phyloP scores from a whole-genome alignment of 2,797 vertebrate species.

The Staurois parvus region DNA sequence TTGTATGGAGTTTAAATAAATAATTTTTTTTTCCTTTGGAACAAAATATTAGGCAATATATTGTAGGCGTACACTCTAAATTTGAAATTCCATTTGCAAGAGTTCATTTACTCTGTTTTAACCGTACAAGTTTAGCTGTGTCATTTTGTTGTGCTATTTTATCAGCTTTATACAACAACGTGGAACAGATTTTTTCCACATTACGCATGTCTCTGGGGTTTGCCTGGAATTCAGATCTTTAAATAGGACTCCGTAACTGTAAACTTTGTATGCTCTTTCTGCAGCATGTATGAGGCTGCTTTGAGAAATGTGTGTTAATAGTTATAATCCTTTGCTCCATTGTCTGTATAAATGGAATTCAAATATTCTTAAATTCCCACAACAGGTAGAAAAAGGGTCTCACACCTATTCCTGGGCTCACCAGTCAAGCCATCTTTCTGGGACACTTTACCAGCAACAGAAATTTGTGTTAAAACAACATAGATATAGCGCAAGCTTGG shows the following conservation, averaged over 20 bases:
- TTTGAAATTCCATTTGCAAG: background rate
- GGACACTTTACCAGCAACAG: too few species aligned
- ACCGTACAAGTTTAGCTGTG: constrained; percentile 3
- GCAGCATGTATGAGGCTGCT: background rate
- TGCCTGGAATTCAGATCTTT: background rate
- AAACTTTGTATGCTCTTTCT: constrained; percentile 4
- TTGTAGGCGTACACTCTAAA: too few species aligned
- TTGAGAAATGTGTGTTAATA: background rate
- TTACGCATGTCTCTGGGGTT: constrained; percentile 13
- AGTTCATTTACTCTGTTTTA: background rate
- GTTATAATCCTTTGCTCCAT: background rate
- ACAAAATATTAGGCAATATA: too few species aligned
- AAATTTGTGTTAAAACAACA: too few species aligned
- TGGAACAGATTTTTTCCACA: constrained; percentile 10
- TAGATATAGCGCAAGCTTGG: too few species aligned
- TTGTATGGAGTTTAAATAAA: too few species aligned
- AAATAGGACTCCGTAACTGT: constrained; percentile 4
- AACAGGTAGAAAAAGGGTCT: too few species aligned
- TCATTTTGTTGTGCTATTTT: background rate
- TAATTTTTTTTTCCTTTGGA: too few species aligned
- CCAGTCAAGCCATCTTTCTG: too few species aligned
- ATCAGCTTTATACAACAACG: constrained; percentile 1
- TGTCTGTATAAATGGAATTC: background rate
- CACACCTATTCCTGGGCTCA: too few species aligned
- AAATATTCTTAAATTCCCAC: background rate